These are phyloP conservation scores for Bombus pascuorum DNA, from an alignment of 1,140 invertebrate species.

Conservation along the genomic window DNA sequence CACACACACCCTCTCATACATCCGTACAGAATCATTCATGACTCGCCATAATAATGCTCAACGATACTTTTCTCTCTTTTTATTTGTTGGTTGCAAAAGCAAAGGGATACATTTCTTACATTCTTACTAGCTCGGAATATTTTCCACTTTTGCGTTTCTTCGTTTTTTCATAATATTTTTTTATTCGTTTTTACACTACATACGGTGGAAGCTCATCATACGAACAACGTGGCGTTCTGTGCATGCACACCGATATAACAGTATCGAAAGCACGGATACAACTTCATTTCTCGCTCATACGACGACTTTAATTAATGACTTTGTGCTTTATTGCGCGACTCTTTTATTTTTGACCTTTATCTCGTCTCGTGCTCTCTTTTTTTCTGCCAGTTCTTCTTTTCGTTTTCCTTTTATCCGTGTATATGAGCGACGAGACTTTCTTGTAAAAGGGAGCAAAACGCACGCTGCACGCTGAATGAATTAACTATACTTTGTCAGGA, in stretches of 20 bases:
- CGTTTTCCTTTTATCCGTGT: background rate
- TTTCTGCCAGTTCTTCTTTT: background rate
- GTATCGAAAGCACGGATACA: constrained; percentile 44
- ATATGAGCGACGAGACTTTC: background rate
- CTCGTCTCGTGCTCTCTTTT: background rate
- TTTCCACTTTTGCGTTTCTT: background rate
- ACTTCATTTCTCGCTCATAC: background rate
- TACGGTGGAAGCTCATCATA: constrained; percentile 48
- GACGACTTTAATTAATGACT: constrained; percentile 43
- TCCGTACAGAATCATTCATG: background rate
- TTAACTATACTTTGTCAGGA: constrained; percentile 3
- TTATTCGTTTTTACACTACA: constrained; percentile 24
- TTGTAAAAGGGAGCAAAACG: constrained; percentile 1
- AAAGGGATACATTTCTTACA: constrained; percentile 29
- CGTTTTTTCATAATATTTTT: background rate
- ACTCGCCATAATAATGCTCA: background rate
- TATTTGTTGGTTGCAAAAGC: constrained; percentile 17
- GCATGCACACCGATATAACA: constrained; percentile 35
- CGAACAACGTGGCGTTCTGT: constrained; percentile 34
- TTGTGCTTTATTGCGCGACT: constrained; percentile 16
- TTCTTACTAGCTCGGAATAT: constrained; percentile 12
- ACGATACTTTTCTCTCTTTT: background rate
- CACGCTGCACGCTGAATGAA: constrained; percentile 15
- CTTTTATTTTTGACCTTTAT: background rate
- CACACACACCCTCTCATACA: background rate